These are phyloP conservation scores for Craterocephalus amniculus DNA, from an alignment of 2,797 vertebrate genomes.

Conservation along the genomic window DNA sequence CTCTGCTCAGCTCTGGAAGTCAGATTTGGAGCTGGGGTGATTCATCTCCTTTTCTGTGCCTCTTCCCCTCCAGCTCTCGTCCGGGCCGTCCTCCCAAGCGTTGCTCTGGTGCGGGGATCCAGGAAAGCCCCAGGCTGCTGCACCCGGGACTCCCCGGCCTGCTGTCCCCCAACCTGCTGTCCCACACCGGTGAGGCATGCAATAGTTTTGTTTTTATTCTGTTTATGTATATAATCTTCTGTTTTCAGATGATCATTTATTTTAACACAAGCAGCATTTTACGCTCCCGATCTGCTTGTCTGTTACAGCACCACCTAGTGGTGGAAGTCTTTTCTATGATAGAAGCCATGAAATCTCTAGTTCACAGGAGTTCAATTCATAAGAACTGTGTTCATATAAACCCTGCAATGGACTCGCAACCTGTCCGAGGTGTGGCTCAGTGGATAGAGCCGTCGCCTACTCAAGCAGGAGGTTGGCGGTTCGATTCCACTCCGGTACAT, in stretches of 20 bases:
- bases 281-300: not conserved
- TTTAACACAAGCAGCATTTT: not conserved
- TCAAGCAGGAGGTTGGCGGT: too few relatives aligned
- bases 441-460: too few relatives aligned
- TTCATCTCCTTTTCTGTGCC: constrained; percentile 12
- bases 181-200: constrained; percentile 85
- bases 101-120: constrained; percentile 88
- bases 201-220: rapidly evolving
- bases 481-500: too few relatives aligned
- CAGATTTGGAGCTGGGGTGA: constrained; percentile 23
- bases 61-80: constrained; percentile 85
- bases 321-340: not conserved
- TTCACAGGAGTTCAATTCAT: not conserved
- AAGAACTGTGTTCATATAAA: too few relatives aligned
- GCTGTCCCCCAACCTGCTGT: constrained; percentile 92
- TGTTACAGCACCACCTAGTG: not conserved
- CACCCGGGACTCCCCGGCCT: constrained; percentile 91
- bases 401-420: too few relatives aligned
- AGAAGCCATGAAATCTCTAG: not conserved
- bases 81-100: constrained; percentile 94
- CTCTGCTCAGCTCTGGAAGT: not conserved
- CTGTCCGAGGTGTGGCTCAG: too few relatives aligned
- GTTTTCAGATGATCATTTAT: not conserved
- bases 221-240: not conserved
- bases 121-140: constrained; percentile 90